Percentiles rank a stretch among this genome's conserved stretches.
These are phyloP conservation scores for Anser cygnoides DNA, from an alignment of 2,113 vertebrate genomes.

Conservation along the genomic window DNA sequence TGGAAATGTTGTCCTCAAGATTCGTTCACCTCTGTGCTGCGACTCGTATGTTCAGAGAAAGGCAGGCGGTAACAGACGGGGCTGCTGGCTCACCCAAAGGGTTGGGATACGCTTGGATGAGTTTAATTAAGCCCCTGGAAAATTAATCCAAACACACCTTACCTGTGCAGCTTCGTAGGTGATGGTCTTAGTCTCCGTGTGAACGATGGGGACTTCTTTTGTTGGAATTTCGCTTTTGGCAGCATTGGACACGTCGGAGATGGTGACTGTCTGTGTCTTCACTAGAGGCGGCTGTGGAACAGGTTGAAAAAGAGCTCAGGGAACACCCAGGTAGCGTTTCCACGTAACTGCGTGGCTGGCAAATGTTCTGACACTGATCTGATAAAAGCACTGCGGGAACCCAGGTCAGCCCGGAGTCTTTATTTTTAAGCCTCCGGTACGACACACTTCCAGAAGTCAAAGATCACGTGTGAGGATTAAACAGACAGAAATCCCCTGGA, in stretches of 20 bases:
- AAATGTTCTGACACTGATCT: slow-evolving; percentile 76
- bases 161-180: slow-evolving; percentile 97
- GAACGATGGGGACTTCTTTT: slow-evolving; percentile 92
- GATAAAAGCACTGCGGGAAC: slow-evolving; percentile 69
- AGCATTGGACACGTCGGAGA: slow-evolving; percentile 89
- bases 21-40: background rate
- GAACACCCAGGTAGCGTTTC: background rate
- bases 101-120: too few species aligned
- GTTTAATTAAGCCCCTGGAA: background rate
- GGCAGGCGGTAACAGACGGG: background rate
- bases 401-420: slow-evolving; percentile 19
- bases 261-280: slow-evolving; percentile 95
- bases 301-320: slow-evolving; percentile 38
- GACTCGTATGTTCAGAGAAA: background rate
- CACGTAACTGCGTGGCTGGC: background rate
- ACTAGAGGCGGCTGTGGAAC: slow-evolving; percentile 88
- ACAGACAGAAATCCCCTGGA: background rate
- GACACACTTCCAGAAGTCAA: background rate
- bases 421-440: background rate
- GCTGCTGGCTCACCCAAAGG: background rate
- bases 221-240: slow-evolving; percentile 86
- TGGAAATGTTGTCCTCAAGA: background rate
- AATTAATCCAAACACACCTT: background rate
- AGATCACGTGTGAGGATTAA: background rate
- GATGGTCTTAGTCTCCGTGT: slow-evolving; percentile 98